Evolutionary conservation across 2,888 invertebrate species (phyloP).

Genomic region (Andrena bucephala): DNA sequence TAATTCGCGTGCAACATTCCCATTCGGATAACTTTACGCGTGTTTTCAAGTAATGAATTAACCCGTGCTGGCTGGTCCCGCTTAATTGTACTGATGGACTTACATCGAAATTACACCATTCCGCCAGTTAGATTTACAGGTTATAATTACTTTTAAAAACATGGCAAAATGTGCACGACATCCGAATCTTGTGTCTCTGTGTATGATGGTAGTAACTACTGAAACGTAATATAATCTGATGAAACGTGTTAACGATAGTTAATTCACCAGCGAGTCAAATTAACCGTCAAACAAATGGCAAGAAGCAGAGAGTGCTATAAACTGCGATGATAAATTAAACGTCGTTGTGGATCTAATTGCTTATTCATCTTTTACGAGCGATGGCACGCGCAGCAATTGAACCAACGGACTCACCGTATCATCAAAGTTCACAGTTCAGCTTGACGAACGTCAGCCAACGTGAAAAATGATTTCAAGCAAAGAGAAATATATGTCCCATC

Average conservation of each 20-base stretch:
- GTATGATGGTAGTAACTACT: not conserved
- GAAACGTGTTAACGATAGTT: not conserved
- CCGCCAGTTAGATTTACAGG: no score
- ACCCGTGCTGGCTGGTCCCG: no score
- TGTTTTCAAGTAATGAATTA: not conserved
- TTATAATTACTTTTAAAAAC: not conserved
- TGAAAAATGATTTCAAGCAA: conserved; percentile 9
- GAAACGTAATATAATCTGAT: not conserved
- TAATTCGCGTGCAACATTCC: not conserved
- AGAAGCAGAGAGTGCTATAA: not conserved
- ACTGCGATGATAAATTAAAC: conserved; percentile 13
- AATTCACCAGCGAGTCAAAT: conserved; percentile 2
- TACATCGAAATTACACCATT: not conserved
- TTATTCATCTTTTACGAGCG: conserved; percentile 42
- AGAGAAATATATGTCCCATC: not conserved
- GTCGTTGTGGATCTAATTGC: conserved; percentile 33
- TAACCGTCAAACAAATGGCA: conserved; percentile 3
- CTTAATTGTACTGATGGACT: not conserved
- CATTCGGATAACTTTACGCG: no score
- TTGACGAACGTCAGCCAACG: not conserved
- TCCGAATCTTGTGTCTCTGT: not conserved
- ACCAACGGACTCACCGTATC: conserved; percentile 19
- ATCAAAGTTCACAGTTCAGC: not conserved
- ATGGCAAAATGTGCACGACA: not conserved
- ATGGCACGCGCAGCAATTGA: conserved; percentile 43